These are phyloP conservation scores for Cataglyphis albicans DNA, from an alignment of 2,888 invertebrate species.

Conservation along the genomic window DNA sequence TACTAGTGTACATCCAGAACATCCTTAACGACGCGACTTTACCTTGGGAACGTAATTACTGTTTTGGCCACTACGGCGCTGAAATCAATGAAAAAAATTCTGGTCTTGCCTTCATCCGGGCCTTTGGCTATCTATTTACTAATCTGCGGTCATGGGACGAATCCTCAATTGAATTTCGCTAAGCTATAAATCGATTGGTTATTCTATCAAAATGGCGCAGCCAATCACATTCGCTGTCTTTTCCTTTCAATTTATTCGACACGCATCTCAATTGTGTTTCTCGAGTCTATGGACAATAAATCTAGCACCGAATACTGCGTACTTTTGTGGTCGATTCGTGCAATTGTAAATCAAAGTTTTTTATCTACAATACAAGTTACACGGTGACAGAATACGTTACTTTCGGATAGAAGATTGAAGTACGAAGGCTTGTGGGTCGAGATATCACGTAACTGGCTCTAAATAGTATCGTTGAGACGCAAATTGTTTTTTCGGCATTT, in stretches of 20 bases:
- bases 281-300: not conserved
- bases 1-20: too few species aligned
- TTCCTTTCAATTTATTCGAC: not conserved
- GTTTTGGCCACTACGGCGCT: too few species aligned
- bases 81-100: too few species aligned
- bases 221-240: not conserved
- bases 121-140: too few species aligned
- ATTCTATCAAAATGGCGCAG: not conserved
- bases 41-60: too few species aligned
- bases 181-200: too few species aligned
- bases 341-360: not conserved
- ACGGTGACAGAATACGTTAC: not conserved
- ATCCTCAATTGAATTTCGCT: too few species aligned
- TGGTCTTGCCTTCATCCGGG: too few species aligned
- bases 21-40: too few species aligned
- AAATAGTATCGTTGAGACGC: slow-evolving; percentile 14
- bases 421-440: not conserved
- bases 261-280: not conserved
- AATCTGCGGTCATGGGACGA: too few species aligned
- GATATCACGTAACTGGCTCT: not conserved
- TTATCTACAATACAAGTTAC: not conserved
- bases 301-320: not conserved
- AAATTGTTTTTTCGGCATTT: not conserved
- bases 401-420: not conserved
- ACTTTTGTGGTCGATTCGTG: not conserved